Evolutionary conservation across 2,113 vertebrate genomes (phyloP), one percentile per base, ranked within the genome.

Genomic region (Vidua chalybeata): DNA sequence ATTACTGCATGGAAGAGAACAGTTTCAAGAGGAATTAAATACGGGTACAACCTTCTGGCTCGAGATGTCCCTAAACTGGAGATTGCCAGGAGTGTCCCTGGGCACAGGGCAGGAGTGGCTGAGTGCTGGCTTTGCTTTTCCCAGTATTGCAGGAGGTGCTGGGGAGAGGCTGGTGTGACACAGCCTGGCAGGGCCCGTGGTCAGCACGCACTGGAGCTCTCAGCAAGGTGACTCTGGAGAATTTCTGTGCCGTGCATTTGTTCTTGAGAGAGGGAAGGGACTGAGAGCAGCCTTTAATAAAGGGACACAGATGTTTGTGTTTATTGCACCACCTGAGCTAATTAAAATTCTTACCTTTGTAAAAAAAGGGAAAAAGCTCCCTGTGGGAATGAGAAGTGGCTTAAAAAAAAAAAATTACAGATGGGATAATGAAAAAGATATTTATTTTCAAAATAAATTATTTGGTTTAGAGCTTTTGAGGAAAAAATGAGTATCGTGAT

Each of bases 251-350:
- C 71, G 6, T 15, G 9, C 13, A 15, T 84, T 86, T 67, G 51
- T 19, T 95, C 87, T 74, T 79, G 85, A 84, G 79, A 83, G 58
- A 87, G 52, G 39, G 48, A 93, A 93, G 61, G 39, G 43, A 88
- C 79, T 68, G 75, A 48, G 85, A 96, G 45, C 90, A 95, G 91
- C 82, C 93, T 85, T 86, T 92, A 84, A 89, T 92, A 89, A 96
- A 94, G 91, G 87, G 89, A 92, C 91, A 92, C 95, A 97, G 93
- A 93, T 96, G 95, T 94, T 95, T 71, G 90, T 90, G 90, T 93
- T 96, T 96, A 96, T 94, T 92, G 85, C 90, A 80, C 88, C 95
- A 95, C 95, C 95, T 97, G 93, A 97, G 93, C 94, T 95, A 94
- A 96, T 94, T 97, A 95, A 96, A 96, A 96, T 89, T 75, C 89